Evolutionary conservation across 1,140 invertebrate genomes (phyloP).

Genomic region (Stegodyphus dumicola): DNA sequence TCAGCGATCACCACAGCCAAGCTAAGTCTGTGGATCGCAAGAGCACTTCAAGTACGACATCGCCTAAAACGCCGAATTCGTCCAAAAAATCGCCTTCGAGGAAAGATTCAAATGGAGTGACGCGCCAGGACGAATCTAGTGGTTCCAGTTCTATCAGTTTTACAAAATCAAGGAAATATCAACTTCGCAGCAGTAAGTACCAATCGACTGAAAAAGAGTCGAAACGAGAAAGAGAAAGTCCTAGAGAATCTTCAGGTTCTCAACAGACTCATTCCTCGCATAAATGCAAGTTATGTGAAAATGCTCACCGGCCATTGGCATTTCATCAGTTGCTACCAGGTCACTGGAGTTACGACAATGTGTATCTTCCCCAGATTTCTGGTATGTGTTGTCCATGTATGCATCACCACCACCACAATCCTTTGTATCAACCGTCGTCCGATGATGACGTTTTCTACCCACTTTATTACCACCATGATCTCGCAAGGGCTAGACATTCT

Average conservation of each 20-base stretch:
- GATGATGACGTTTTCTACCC: conserved; percentile 52
- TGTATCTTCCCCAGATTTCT: conserved; percentile 54
- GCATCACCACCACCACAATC: conserved; percentile 15
- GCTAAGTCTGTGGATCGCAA: conserved; percentile 7
- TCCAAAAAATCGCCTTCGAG: background rate
- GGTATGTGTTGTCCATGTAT: conserved; percentile 38
- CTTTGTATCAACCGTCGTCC: conserved; percentile 4
- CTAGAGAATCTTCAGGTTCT: conserved; percentile 26
- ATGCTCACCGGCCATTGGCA: conserved; percentile 34
- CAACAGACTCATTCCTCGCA: conserved; percentile 17
- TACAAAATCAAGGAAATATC: conserved; percentile 15
- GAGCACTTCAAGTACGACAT: conserved; percentile 36
- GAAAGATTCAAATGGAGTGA: conserved; percentile 16
- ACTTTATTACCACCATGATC: conserved; percentile 24
- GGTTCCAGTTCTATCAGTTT: conserved; percentile 27
- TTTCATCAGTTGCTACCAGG: conserved; percentile 52
- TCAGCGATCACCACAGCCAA: background rate
- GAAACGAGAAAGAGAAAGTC: conserved; percentile 6
- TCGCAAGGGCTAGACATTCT: conserved; percentile 41
- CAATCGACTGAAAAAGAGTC: conserved; percentile 6
- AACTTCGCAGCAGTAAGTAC: background rate
- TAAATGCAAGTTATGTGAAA: conserved; percentile 53
- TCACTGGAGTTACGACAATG: conserved; percentile 59
- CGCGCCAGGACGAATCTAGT: conserved; percentile 42
- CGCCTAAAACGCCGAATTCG: conserved; percentile 35